Evolutionary conservation across 2,888 invertebrate genomes (phyloP).

Genomic region (Odontothrips loti): DNA sequence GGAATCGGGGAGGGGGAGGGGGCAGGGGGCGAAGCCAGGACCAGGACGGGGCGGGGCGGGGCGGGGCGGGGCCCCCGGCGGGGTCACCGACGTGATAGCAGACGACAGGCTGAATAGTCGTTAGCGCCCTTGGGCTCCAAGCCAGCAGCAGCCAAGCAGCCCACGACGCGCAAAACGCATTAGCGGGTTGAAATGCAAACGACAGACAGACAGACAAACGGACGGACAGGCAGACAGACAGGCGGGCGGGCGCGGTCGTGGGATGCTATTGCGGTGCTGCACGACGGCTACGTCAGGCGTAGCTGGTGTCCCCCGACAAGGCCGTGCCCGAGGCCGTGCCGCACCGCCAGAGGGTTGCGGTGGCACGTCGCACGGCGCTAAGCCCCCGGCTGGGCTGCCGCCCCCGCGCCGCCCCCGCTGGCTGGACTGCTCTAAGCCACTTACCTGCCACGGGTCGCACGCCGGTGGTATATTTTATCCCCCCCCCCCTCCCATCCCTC

Average conservation of each 20-base stretch:
- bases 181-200: too few relatives aligned
- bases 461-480: not conserved
- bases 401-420: not conserved
- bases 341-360: too few relatives aligned
- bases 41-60: not conserved
- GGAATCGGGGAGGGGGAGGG: not conserved
- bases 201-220: too few relatives aligned
- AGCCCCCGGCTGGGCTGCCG: too few relatives aligned
- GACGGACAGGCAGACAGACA: too few relatives aligned
- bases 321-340: too few relatives aligned
- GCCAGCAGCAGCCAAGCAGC: not conserved
- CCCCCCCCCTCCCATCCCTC: not conserved
- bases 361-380: too few relatives aligned
- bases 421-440: constrained; percentile 7
- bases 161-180: too few relatives aligned
- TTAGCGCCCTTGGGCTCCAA: not conserved
- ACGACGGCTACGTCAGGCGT: too few relatives aligned
- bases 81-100: not conserved
- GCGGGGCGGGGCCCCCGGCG: not conserved
- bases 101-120: not conserved
- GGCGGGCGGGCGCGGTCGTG: too few relatives aligned
- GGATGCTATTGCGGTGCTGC: too few relatives aligned
- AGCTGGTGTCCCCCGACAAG: too few relatives aligned
- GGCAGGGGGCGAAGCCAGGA: not conserved
- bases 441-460: constrained; percentile 6